Base-by-base conservation (phyloP, 1,140 invertebrate genomes). In the Aradophagus sp. region DNA sequence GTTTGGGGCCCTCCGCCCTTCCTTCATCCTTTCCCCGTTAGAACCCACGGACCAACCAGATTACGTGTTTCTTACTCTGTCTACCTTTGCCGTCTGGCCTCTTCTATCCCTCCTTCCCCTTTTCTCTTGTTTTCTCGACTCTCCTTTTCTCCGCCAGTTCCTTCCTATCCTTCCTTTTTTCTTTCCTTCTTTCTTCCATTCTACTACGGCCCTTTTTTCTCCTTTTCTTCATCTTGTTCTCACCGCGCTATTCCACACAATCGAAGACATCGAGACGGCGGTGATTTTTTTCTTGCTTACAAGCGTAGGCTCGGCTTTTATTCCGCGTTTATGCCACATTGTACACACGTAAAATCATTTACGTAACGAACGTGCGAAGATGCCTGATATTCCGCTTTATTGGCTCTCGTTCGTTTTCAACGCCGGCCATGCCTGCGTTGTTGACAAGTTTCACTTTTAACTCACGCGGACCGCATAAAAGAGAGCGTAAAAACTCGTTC, bases 1-100 rank as follows among this genome's bases (percentile, higher is more conserved):
- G 77, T 66, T 77, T 71, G 71, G 68, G 71, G 76, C 78, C 79
- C 76, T 79, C 78, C 74, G 77, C 78, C 78, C 79, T 79, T 81
- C 77, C 79, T 79, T 80, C 77, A 80, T 80, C 73, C 79, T 78
- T 79, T 79, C 77, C 76, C 77, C 75, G 77, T 80, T 80, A 59
- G 72, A 80, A 73, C 73, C 68, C 62, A 69, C 77, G 77, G 79
- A 81, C 79, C 79, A 81, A 81, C 79, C 78, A 80, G 77, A 77
- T 80, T 81, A 80, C 79, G 55, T 68, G 45, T 58, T 44, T 68
- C 61, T 65, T 58, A 63, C 42, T 52, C 36, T 48, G 42, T 35
- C 26, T 41, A n/a, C n/a, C 16, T 3, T 11, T 31, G 6, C 10
- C 27, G 27, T 10, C 4, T 2, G 2, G 5, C 41, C 14, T 8